Percentiles rank a stretch among this genome's conserved stretches.
phyloP scores from a whole-genome alignment of 30 jellyfish, hydroid and myxozoan species.

The Sanderia malayensis region DNA sequence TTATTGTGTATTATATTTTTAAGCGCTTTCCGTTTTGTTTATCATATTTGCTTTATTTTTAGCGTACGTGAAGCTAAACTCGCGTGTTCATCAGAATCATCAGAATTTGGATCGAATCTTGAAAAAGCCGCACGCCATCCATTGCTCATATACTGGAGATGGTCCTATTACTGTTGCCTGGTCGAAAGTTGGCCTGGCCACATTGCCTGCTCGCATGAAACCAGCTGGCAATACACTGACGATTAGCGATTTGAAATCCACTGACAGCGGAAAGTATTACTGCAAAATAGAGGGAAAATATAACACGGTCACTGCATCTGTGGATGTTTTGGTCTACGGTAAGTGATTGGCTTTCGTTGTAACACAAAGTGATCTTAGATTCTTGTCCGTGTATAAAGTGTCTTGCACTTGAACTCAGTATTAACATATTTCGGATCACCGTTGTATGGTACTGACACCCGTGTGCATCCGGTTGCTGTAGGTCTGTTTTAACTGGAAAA shows the following conservation, averaged over 20 bases:
- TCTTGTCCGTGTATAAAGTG: too few relatives aligned
- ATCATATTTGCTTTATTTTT: background rate
- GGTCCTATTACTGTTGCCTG: constrained; percentile 60
- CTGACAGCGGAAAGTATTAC: constrained; percentile 69
- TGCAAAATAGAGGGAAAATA: constrained; percentile 65
- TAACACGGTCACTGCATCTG: constrained; percentile 41
- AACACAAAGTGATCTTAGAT: too few relatives aligned
- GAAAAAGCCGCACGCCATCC: constrained; percentile 38
- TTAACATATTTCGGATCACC: too few relatives aligned
- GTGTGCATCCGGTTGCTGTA: too few relatives aligned
- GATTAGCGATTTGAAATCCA: constrained; percentile 39
- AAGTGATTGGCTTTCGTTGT: too few relatives aligned
- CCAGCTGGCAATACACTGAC: constrained; percentile 37
- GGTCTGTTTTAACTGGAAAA: too few relatives aligned
- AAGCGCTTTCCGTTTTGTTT: background rate
- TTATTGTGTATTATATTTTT: too few relatives aligned
- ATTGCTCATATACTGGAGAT: constrained; percentile 65
- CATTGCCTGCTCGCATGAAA: constrained; percentile 71
- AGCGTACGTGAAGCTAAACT: constrained; percentile 60
- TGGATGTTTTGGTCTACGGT: constrained; percentile 64
- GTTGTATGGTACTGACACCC: too few relatives aligned
- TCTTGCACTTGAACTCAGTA: too few relatives aligned
- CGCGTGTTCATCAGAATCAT: background rate
- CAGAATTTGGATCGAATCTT: constrained; percentile 49
- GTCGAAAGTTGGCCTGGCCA: constrained; percentile 56